phyloP scores from a whole-genome alignment of 2,888 invertebrate genomes.

The Pristionchus maxplancki region DNA sequence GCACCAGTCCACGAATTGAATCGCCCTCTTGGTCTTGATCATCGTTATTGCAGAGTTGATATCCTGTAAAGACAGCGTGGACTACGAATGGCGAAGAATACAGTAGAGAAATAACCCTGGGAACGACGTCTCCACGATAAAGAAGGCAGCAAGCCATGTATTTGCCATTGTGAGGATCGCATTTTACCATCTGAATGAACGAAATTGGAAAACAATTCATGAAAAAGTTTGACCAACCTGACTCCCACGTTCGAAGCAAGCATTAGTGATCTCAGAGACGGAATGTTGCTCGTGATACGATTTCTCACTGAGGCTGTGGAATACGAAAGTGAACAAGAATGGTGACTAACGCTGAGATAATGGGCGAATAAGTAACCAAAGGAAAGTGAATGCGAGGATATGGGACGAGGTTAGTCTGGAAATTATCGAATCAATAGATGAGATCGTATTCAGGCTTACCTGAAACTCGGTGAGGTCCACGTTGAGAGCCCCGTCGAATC shows the following conservation, averaged over 20 bases:
- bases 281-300: constrained; percentile 75
- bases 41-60: constrained; percentile 76
- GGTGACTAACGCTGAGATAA: constrained; percentile 69
- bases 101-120: background rate
- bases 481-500: constrained; percentile 91
- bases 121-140: constrained; percentile 76
- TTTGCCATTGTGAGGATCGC: constrained; percentile 79
- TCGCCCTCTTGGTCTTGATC: constrained; percentile 75
- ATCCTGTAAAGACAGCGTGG: constrained; percentile 56
- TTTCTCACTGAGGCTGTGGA: background rate
- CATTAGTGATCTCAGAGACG: constrained; percentile 89
- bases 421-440: background rate
- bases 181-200: constrained; percentile 80
- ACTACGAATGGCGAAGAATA: background rate
- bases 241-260: constrained; percentile 88
- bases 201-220: background rate
- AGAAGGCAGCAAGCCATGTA: constrained; percentile 81
- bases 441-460: constrained; percentile 51
- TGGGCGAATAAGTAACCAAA: constrained; percentile 82
- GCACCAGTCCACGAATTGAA: constrained; percentile 76
- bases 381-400: constrained; percentile 95
- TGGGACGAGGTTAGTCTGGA: constrained; percentile 82
- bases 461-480: constrained; percentile 89
- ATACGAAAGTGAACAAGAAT: constrained; percentile 55
- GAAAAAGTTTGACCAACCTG: constrained; percentile 42